phyloP scores from a whole-genome alignment of 2,888 invertebrate genomes.

The Gymnocheta viridis region DNA sequence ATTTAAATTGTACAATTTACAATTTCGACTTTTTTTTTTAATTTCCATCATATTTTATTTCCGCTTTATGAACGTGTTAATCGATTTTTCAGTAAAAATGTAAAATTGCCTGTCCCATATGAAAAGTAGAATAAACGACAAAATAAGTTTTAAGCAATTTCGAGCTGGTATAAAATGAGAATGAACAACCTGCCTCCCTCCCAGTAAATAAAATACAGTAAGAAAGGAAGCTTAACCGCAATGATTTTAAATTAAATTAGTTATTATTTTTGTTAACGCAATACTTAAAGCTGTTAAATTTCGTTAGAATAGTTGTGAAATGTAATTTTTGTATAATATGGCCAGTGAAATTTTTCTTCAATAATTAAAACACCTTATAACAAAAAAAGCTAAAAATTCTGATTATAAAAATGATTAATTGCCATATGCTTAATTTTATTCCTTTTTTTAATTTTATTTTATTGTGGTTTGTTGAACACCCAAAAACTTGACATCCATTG shows the following conservation, averaged over 20 bases:
- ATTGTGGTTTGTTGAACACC: constrained; percentile 9
- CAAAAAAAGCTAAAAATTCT: background rate
- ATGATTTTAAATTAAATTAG: background rate
- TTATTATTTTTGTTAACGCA: background rate
- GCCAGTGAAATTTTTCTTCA: background rate
- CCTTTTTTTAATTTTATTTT: constrained; percentile 7
- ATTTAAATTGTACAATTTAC: constrained; percentile 44
- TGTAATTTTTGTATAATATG: background rate
- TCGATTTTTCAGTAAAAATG: constrained; percentile 66
- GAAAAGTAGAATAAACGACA: background rate
- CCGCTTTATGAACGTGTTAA: constrained; percentile 73
- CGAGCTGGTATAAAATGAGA: constrained; percentile 18
- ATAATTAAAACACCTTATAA: background rate
- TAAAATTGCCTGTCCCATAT: constrained; percentile 19
- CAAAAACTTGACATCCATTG: background rate
- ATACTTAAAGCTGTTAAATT: background rate
- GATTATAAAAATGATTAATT: constrained; percentile 40
- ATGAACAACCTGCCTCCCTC: constrained; percentile 3
- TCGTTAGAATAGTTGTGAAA: background rate
- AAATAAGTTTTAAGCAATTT: constrained; percentile 2
- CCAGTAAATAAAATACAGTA: background rate
- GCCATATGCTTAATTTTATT: constrained; percentile 24
- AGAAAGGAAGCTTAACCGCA: background rate
- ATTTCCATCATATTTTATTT: constrained; percentile 71
- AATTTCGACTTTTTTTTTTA: constrained; percentile 36